Base-by-base conservation (phyloP, 2,113 vertebrate species). In the Promerops cafer region DNA sequence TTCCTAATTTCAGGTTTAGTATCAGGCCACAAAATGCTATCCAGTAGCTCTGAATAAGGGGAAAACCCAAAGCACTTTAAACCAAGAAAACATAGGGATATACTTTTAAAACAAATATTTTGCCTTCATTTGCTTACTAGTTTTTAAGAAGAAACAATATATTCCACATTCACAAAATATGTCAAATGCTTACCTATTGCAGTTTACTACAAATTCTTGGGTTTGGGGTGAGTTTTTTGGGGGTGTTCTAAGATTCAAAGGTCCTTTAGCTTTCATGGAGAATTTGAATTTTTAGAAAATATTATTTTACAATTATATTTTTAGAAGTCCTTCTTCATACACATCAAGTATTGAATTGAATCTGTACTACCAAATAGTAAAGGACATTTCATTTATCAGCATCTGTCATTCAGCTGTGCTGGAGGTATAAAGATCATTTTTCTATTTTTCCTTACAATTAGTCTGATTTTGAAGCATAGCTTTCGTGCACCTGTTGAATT, bases 1-100 rank as follows among this genome's bases (percentile, higher is more conserved):
- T 93, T 89, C 91, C 75, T 94, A 77, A 92, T 95, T 97, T 94
- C 85, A 97, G 96, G 57, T 92, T 95, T 94, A 94, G 31, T 27
- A 86, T 94, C 78, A 93, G 92, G 82, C 68, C 93, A 97, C 47
- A 90, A 87, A 93, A 96, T 69, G 39, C 16, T 49, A 81, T 95
- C 64, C 75, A 68, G 80, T 56, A 83, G 11, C 82, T 79, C 47
- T 95, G 59, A 66, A 76, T 89, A 63, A 87, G 30, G 80, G 9
- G 9, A 93, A 90, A 81, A 45, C 16, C 15, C 9, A 60, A 92
- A 85, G 13, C 10, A 88, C 18, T 40, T 76, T 52, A 26, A 82
- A 87, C 31, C 7, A 72, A 88, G 30, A 0, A 64, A 81, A 65
- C 2, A 47, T 39, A 31, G 28, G 14, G 6, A 52, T 42, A 6